Conservation (phyloP, 92 coral and sea anemone genomes). For the Siderastrea siderea region DNA sequence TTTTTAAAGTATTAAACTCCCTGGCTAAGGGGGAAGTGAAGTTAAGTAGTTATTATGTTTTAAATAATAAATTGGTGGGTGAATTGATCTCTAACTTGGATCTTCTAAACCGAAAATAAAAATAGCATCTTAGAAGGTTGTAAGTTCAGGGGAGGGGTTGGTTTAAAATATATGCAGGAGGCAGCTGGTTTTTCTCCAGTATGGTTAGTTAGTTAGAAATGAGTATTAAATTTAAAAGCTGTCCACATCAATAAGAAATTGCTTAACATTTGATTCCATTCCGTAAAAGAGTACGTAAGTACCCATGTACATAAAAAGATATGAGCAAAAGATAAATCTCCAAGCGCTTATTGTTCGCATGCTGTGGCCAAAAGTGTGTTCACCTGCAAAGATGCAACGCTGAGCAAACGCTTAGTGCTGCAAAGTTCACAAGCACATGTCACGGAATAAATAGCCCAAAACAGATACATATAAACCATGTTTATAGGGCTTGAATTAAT, state of each 20-base stretch:
- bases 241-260: no score
- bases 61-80: no score
- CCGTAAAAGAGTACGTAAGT: not conserved
- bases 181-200: not conserved
- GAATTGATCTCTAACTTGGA: no score
- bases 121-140: no score
- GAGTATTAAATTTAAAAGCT: not conserved
- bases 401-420: not conserved
- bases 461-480: not conserved
- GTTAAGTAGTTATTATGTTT: no score
- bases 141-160: no score
- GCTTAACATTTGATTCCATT: not conserved
- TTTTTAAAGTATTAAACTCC: no score
- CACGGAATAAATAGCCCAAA: not conserved
- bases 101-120: no score
- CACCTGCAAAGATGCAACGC: constrained; percentile 22
- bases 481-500: not conserved
- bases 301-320: no score
- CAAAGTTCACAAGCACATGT: constrained; percentile 8
- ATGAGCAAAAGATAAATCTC: not conserved
- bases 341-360: not conserved
- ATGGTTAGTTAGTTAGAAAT: not conserved
- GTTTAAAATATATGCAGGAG: no score
- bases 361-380: not conserved
- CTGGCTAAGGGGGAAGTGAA: no score